Percentiles rank a stretch among this genome's conserved stretches.
Conservation (phyloP, 2,797 vertebrate species). For the Sternarchorhynchus goeldii region DNA sequence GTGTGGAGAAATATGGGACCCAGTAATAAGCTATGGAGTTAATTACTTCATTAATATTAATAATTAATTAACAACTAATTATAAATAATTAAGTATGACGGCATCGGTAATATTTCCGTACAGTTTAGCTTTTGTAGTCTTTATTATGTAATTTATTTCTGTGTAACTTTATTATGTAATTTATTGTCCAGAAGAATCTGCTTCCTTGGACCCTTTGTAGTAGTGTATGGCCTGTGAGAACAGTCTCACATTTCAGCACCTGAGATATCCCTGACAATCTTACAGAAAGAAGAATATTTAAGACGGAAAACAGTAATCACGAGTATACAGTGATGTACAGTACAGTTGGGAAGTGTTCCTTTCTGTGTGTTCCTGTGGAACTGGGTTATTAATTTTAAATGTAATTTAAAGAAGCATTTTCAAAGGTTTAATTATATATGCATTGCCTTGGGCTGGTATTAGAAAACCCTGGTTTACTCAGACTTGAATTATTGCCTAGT, state of each 20-base stretch:
- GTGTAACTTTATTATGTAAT: background rate
- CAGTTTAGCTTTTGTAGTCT: no score
- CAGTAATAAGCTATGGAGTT: no score
- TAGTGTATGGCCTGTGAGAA: background rate
- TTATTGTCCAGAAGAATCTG: background rate
- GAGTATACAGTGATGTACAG: no score
- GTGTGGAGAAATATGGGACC: no score
- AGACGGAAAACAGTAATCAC: slow-evolving; percentile 17
- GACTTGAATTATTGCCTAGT: background rate
- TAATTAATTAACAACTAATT: no score
- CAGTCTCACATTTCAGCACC: no score
- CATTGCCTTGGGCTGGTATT: background rate
- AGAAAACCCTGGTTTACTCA: slow-evolving; percentile 2
- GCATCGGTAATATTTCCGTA: no score
- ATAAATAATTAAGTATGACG: no score
- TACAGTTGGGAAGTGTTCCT: background rate
- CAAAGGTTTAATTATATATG: no score
- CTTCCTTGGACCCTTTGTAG: background rate
- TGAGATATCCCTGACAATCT: background rate
- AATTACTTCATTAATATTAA: no score
- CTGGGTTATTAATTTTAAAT: no score
- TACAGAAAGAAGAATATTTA: slow-evolving; percentile 6
- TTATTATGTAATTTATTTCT: background rate
- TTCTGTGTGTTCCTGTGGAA: background rate
- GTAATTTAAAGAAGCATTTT: no score